These are phyloP conservation scores for Pelobates cultripes DNA, from an alignment of 2,797 vertebrate species.

Conservation along the genomic window DNA sequence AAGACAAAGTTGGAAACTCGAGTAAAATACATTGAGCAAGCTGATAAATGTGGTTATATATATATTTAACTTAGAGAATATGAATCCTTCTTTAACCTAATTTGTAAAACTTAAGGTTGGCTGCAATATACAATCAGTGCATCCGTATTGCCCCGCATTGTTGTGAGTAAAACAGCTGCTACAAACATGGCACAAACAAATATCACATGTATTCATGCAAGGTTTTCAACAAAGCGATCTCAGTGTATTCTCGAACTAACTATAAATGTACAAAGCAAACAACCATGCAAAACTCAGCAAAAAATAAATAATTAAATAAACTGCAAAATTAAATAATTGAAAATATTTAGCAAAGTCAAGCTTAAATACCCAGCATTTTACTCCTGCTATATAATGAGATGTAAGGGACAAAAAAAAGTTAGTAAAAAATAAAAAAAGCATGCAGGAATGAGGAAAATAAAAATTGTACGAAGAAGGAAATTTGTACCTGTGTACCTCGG, in stretches of 20 bases:
- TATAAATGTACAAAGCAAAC: not conserved
- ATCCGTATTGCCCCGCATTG: too few relatives aligned
- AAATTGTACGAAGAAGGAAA: conserved; percentile 64
- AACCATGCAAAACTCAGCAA: conserved; percentile 26
- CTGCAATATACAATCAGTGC: too few relatives aligned
- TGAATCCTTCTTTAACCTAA: too few relatives aligned
- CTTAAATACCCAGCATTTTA: not conserved
- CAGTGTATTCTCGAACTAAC: conserved; percentile 10
- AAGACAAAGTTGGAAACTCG: too few relatives aligned
- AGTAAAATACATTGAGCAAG: too few relatives aligned
- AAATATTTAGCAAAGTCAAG: not conserved
- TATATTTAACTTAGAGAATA: too few relatives aligned
- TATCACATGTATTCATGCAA: conserved; percentile 2
- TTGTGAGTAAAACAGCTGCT: too few relatives aligned
- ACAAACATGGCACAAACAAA: not conserved
- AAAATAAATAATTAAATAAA: not conserved
- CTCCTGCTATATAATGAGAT: not conserved
- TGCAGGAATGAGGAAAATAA: conserved; percentile 52
- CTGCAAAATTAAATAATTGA: not conserved
- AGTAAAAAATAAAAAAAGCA: conserved; percentile 56
- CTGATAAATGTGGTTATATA: too few relatives aligned
- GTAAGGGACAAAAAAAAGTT: not conserved
- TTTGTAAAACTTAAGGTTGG: too few relatives aligned
- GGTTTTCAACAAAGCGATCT: not conserved
- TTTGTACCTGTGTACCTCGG: conserved; percentile 87